Base-by-base conservation (phyloP, 2,888 invertebrate species). In the Tinea pellionella region DNA sequence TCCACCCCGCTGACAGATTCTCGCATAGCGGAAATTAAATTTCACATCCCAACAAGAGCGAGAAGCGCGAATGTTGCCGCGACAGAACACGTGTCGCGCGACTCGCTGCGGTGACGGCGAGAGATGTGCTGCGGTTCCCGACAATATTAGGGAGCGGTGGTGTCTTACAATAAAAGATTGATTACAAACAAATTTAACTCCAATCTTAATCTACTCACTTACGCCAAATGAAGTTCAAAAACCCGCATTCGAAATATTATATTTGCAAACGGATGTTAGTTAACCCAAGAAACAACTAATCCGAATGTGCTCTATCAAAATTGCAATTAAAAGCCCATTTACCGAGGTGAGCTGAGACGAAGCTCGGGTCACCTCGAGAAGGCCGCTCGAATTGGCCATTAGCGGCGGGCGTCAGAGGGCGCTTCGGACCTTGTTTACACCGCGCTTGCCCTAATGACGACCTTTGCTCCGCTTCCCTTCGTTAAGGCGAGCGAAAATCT, bases 381-480 rank as follows among this genome's bases (percentile, higher is more conserved):
- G 85, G 81, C 77, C 83, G 79, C 81, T 75, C 86, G 88, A 81
- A 88, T 88, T 88, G 85, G 81, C 87, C 85, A 88, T 88, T 88
- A 88, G 85, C 81, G 86, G 65, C 62, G 64, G n/a, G 47, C 60
- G 63, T 41, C 59, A 32, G 59, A 41, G 61, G 84, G 80, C 83
- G 80, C 80, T 84, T 84, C 81, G 84, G 82, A 81, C 83, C 84
- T 85, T 87, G 86, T 87, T 87, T 86, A 87, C 87, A 86, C 87
- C 86, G 75, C 84, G 84, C 83, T 87, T 86, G 88, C 83, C 87
- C 87, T 88, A 88, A 88, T 88, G 87, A 87, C 87, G 88, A 88
- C 88, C 87, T 88, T 84, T 88, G 83, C 86, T 80, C 81, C 75
- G 83, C 80, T 86, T 87, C 88, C 88, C 88, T 88, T 87, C 88